phyloP scores from a whole-genome alignment of 2,113 vertebrate species.

The Elaphurus davidianus region DNA sequence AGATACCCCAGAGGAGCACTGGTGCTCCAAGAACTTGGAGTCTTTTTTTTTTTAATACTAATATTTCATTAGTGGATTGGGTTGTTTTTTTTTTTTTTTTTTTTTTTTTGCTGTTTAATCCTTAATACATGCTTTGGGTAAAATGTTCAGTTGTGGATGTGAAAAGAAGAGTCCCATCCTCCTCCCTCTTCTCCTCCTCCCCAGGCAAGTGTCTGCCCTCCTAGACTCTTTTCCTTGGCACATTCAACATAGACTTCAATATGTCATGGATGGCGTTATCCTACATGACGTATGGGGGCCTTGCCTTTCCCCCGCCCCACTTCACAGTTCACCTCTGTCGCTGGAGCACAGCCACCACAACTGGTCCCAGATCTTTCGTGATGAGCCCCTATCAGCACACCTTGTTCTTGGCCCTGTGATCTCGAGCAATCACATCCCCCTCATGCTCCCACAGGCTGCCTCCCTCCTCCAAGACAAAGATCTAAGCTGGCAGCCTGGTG shows the following conservation, averaged over 20 bases:
- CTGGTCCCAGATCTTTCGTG: background rate
- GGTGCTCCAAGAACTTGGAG: background rate
- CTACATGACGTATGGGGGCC: background rate
- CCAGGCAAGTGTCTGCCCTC: background rate
- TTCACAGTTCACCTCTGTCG: background rate
- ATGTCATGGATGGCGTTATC: fast-evolving
- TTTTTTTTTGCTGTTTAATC: background rate
- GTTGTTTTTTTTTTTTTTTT: background rate
- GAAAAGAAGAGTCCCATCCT: background rate
- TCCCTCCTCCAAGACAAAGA: background rate
- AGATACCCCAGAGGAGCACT: background rate
- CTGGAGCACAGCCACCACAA: background rate
- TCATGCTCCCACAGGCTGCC: background rate
- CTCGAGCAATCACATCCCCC: background rate
- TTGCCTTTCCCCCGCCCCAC: background rate
- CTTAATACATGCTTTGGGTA: background rate
- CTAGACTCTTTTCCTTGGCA: background rate
- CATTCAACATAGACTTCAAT: background rate
- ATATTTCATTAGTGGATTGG: background rate
- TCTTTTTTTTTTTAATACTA: background rate
- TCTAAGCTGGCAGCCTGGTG: background rate
- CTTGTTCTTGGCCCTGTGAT: background rate
- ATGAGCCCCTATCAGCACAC: background rate
- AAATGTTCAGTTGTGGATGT: background rate
- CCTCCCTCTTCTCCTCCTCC: background rate